Conservation (phyloP, 2,888 invertebrate species). For the Ophion ventricosus region DNA sequence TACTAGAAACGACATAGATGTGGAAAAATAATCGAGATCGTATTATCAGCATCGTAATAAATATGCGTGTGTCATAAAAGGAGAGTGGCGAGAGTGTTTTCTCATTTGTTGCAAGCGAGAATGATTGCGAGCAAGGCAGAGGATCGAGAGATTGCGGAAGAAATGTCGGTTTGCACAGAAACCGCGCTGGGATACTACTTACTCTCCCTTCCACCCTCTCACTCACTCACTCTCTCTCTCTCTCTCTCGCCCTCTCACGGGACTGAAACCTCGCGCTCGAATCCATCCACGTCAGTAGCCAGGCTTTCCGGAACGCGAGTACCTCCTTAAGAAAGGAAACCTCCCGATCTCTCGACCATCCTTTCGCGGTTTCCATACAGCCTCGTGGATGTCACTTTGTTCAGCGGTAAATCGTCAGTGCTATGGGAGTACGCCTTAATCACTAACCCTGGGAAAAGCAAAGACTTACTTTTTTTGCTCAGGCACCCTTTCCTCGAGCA, state of each 20-base stretch:
- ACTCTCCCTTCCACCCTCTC: background rate
- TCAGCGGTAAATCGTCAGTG: conserved; percentile 74
- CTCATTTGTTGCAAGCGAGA: conserved; percentile 55
- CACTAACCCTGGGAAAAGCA: conserved; percentile 49
- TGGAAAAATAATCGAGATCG: conserved; percentile 39
- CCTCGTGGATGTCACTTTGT: conserved; percentile 68
- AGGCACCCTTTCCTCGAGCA: conserved; percentile 15
- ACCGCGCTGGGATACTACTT: background rate
- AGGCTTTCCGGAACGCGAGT: conserved; percentile 50
- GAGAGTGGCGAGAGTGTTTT: conserved; percentile 41
- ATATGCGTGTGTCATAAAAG: conserved; percentile 51
- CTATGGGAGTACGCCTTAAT: conserved; percentile 75
- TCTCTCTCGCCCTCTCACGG: background rate
- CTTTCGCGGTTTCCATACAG: conserved; percentile 65
- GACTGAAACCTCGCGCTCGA: conserved; percentile 36
- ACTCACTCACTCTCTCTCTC: background rate
- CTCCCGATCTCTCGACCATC: conserved; percentile 67
- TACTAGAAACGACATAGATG: conserved; percentile 30
- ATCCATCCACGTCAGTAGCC: conserved; percentile 60
- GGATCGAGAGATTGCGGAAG: conserved; percentile 18
- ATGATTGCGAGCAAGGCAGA: conserved; percentile 44
- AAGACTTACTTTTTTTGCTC: conserved; percentile 30
- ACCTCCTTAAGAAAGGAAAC: conserved; percentile 69
- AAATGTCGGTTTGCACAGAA: conserved; percentile 27
- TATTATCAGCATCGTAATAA: conserved; percentile 54